phyloP scores from a whole-genome alignment of 2,888 invertebrate genomes.

The Aleiodes alternator region DNA sequence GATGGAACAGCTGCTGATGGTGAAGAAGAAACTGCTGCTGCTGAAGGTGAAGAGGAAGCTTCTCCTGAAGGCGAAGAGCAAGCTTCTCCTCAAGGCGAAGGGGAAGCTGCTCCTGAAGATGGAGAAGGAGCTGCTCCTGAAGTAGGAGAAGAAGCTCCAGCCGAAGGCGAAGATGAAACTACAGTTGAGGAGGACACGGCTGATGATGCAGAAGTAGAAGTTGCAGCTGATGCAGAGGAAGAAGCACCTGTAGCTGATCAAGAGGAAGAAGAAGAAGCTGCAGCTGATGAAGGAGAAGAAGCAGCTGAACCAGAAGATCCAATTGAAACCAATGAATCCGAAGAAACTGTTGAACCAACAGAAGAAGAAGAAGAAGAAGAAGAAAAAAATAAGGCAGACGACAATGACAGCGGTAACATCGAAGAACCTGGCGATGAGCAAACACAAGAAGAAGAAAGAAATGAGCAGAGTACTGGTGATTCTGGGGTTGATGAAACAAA shows the following conservation, averaged over 20 bases:
- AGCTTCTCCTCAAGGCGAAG: constrained; percentile 47
- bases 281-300: constrained; percentile 22
- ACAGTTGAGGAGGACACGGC: background rate
- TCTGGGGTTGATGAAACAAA: constrained; percentile 78
- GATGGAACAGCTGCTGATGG: constrained; percentile 52
- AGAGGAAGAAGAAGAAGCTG: constrained; percentile 20
- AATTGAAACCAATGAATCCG: background rate
- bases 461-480: constrained; percentile 74
- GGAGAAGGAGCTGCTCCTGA: constrained; percentile 44
- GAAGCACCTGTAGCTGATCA: constrained; percentile 5
- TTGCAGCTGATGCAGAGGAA: constrained; percentile 34
- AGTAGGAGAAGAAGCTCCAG: constrained; percentile 34
- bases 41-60: constrained; percentile 52
- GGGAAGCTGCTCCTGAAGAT: constrained; percentile 46
- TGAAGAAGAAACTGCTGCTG: constrained; percentile 53
- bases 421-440: constrained; percentile 55
- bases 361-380: constrained; percentile 44
- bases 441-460: constrained; percentile 66
- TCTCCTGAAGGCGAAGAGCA: constrained; percentile 46
- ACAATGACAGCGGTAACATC: constrained; percentile 55
- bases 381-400: constrained; percentile 53
- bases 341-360: constrained; percentile 1
- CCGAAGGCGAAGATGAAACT: too few relatives aligned
- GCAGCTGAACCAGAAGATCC: constrained; percentile 34
- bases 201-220: constrained; percentile 44